Conservation (phyloP, 2,888 invertebrate genomes). For the Dolichopus griseipennis region DNA sequence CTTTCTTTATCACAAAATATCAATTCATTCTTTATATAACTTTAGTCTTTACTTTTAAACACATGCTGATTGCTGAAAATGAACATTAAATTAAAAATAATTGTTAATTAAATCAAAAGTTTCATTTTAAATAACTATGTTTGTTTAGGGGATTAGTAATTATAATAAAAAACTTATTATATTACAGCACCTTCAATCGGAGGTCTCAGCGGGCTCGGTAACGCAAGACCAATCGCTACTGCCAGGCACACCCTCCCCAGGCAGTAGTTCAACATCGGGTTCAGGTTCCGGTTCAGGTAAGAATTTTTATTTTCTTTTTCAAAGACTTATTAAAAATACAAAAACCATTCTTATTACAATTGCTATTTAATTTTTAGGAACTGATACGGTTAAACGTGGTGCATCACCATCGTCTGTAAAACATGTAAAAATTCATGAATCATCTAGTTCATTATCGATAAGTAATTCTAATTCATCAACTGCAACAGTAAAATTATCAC, state of each 20-base stretch:
- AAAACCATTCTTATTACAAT: too few species aligned
- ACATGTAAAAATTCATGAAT: constrained; percentile 38
- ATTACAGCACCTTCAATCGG: constrained; percentile 44
- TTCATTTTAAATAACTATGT: too few species aligned
- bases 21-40: too few species aligned
- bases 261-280: constrained; percentile 75
- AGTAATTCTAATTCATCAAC: constrained; percentile 25
- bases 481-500: constrained; percentile 14
- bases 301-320: constrained; percentile 29
- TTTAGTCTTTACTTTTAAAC: not conserved
- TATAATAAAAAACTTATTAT: not conserved
- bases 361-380: constrained; percentile 30
- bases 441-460: constrained; percentile 38
- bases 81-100: not conserved
- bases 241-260: constrained; percentile 73
- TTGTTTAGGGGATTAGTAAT: not conserved
- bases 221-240: constrained; percentile 52
- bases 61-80: not conserved
- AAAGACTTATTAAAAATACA: constrained; percentile 13
- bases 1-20: too few species aligned
- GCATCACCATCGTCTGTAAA: constrained; percentile 41
- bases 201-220: constrained; percentile 52
- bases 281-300: constrained; percentile 65
- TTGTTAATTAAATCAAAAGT: too few species aligned
- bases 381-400: constrained; percentile 44